Evolutionary conservation across 2,797 vertebrate species (phyloP).

Genomic region (Sitta carolinensis): DNA sequence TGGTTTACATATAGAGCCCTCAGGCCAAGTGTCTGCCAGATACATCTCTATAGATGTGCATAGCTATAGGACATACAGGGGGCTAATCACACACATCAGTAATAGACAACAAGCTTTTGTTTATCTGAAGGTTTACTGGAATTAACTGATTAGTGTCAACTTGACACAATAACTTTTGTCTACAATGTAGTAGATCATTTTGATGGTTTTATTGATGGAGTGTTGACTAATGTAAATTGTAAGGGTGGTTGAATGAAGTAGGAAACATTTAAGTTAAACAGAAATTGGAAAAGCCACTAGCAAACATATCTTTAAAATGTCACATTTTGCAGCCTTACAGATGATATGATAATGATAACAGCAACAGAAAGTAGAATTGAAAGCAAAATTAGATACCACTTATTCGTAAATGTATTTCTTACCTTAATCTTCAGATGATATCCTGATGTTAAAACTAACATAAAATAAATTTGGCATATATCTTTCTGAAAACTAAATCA

Average conservation of each 20-base stretch:
- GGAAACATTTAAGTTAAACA: constrained; percentile 69
- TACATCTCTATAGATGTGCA: constrained; percentile 86
- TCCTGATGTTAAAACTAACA: constrained; percentile 22
- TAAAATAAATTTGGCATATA: not conserved
- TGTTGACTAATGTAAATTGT: constrained; percentile 79
- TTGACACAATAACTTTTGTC: constrained; percentile 90
- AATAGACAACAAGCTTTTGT: constrained; percentile 94
- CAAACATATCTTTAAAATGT: constrained; percentile 66
- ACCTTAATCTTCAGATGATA: constrained; percentile 52
- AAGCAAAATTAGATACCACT: constrained; percentile 51
- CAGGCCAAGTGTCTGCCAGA: constrained; percentile 92
- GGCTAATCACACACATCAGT: constrained; percentile 92
- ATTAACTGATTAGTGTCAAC: constrained; percentile 97
- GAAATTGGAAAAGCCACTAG: constrained; percentile 67
- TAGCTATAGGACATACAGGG: constrained; percentile 83
- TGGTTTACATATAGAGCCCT: constrained; percentile 83
- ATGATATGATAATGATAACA: constrained; percentile 42
- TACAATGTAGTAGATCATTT: constrained; percentile 79
- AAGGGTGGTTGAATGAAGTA: constrained; percentile 65
- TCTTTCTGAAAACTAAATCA: constrained; percentile 47
- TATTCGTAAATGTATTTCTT: constrained; percentile 59
- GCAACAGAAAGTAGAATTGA: constrained; percentile 57
- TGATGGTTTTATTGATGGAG: constrained; percentile 89
- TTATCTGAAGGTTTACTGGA: constrained; percentile 93
- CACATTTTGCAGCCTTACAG: constrained; percentile 52